A percentile compares a stretch with the other conserved stretches of the same genome.
Conservation (phyloP, 2,113 vertebrate species). For the Lota lota region DNA sequence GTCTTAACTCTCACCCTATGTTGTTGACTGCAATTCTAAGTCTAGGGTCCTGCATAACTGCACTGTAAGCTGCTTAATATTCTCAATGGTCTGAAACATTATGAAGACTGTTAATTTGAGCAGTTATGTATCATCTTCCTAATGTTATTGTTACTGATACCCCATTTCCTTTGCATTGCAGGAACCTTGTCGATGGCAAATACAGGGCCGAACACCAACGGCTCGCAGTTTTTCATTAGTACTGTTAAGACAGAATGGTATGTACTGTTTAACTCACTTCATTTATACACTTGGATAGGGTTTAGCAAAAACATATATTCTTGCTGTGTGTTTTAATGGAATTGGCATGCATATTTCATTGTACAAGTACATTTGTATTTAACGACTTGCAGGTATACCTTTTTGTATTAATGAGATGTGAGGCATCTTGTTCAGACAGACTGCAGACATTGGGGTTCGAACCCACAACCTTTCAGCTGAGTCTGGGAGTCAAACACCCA, state of each 20-base stretch:
- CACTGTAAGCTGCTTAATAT: neutral
- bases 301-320: too few species aligned
- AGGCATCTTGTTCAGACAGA: neutral
- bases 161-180: conserved; percentile 51
- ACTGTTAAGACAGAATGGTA: conserved; percentile 91
- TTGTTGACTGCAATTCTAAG: conserved; percentile 9
- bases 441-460: neutral
- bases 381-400: neutral
- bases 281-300: neutral
- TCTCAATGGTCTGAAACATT: too few species aligned
- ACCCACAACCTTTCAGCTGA: too few species aligned
- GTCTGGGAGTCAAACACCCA: too few species aligned
- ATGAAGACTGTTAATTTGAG: too few species aligned
- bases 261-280: conserved; percentile 13
- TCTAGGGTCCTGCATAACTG: conserved; percentile 11
- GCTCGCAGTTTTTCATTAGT: conserved; percentile 96
- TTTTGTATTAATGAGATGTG: too few species aligned
- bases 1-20: neutral
- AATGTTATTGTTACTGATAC: neutral
- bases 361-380: neutral
- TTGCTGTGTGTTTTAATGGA: too few species aligned
- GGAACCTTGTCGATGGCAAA: conserved; percentile 96
- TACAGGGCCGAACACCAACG: conserved; percentile 90
- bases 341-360: neutral
- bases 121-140: neutral